Evolutionary conservation across 2,113 vertebrate species (phyloP).

Genomic region (cattle (Bos taurus)): ARS-UCD2.0 NC_037329.1:14760001-14760500

Average conservation of each 20-base stretch:
- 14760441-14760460: slow-evolving; percentile 27
- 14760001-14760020: too few species aligned
- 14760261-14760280: background rate
- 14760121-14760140: too few species aligned
- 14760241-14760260: background rate
- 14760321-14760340: background rate
- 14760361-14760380: background rate
- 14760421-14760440: background rate
- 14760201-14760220: background rate
- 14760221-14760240: background rate
- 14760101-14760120: too few species aligned
- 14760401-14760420: background rate
- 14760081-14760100: too few species aligned
- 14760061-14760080: too few species aligned
- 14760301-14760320: background rate
- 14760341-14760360: background rate
- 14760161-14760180: too few species aligned
- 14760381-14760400: background rate
- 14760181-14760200: too few species aligned
- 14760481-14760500: background rate
- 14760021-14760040: too few species aligned
- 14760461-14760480: background rate
- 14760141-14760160: too few species aligned
- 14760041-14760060: too few species aligned
- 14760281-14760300: background rate